Base-by-base conservation (phyloP, 2,888 invertebrate genomes). In the Dicroscelio sp. region DNA sequence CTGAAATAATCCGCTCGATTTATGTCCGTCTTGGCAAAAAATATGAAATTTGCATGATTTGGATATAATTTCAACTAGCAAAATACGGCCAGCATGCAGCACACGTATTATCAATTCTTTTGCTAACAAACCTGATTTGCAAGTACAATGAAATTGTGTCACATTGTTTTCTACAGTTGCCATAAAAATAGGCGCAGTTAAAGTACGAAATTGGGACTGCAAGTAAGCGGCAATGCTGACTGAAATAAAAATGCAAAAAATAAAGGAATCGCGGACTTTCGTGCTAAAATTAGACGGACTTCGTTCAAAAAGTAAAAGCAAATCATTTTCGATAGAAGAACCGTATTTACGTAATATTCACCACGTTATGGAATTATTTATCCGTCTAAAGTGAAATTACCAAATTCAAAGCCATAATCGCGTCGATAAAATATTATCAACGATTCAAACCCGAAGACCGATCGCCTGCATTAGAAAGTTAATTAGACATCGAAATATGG, bases 111-210 rank as follows among this genome's bases (percentile, higher is more conserved):
- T 43, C 69, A 78, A 69, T 78, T 33, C 69, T 86, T 71, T 78
- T 71, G 30, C n/a, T 69, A 69, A 78, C 30, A 48, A 35, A 55
- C 31, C 33, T 67, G 30, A 86, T 86, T 86, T 86, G 80, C 86
- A 86, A 80, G 79, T 86, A 80, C 79, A 80, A 86, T 86, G 63
- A 80, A 86, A 86, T 80, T 86, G 73, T 86, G 79, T 86, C 86
- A 79, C 33, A 52, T 65, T 84, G 63, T 85, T 69, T 80, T 73
- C 67, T 63, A 65, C 65, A 63, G 48, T 38, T n/a, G 38, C 48
- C 48, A 67, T 79, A 65, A 79, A 67, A 52, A 31, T 67, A 79
- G 67, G 25, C 25, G 23, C 25, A 52, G 25, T 8, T 23, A 23
- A 65, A 33, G 65, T 52, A 43, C n/a, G 52, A 79, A 67, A 79